Evolutionary conservation across 2,797 vertebrate genomes (phyloP).

Genomic region (Acipenser oxyrinchus): DNA sequence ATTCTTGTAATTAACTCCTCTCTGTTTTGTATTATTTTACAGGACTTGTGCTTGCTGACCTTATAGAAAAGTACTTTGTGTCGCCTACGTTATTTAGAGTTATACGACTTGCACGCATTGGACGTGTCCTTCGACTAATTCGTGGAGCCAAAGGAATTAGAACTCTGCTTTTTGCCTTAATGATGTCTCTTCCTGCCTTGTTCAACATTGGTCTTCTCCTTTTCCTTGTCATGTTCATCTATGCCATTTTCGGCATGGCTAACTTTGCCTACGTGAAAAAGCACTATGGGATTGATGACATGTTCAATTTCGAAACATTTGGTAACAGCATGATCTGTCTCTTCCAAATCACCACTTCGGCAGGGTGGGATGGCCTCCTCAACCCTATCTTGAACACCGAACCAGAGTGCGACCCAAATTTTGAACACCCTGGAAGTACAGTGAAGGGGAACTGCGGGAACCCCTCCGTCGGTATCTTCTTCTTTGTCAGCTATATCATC

Average conservation of each 20-base stretch:
- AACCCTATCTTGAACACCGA: conserved; percentile 90
- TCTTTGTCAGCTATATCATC: conserved; percentile 95
- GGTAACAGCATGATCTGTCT: conserved; percentile 97
- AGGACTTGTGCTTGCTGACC: conserved; percentile 93
- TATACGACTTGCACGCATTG: conserved; percentile 89
- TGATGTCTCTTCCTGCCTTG: conserved; percentile 94
- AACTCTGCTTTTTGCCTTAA: conserved; percentile 91
- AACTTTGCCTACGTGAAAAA: conserved; percentile 92
- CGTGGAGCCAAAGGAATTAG: conserved; percentile 91
- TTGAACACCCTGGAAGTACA: conserved; percentile 75
- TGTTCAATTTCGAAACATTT: conserved; percentile 98
- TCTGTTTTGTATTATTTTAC: conserved; percentile 16
- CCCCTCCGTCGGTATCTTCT: conserved; percentile 88
- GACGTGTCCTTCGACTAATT: conserved; percentile 86
- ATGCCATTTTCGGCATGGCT: conserved; percentile 96
- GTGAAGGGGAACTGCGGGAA: conserved; percentile 86
- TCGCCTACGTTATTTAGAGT: conserved; percentile 93
- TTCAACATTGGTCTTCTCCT: conserved; percentile 94
- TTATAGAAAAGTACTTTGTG: conserved; percentile 97
- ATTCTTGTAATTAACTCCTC: conserved; percentile 1
- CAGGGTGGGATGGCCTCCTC: conserved; percentile 90
- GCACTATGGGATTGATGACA: conserved; percentile 85
- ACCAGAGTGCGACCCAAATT: conserved; percentile 73
- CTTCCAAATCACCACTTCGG: conserved; percentile 95
- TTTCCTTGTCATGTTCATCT: conserved; percentile 97